These are phyloP conservation scores for Tillus elongatus DNA, from an alignment of 2,888 invertebrate species.

Conservation along the genomic window DNA sequence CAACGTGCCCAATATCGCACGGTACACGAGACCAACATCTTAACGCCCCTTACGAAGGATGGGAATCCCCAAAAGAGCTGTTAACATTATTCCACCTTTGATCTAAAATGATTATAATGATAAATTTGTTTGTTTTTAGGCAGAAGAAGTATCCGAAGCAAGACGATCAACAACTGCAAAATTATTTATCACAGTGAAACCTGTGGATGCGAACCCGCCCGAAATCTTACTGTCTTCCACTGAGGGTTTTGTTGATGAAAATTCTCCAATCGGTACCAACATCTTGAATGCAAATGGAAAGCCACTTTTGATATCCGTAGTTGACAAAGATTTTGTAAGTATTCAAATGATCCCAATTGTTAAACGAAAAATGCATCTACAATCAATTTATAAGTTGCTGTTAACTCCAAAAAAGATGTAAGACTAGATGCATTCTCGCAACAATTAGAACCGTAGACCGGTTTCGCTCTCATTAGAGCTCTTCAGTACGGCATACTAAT, in stretches of 20 bases:
- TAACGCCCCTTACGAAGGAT: too few species aligned
- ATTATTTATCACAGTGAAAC: conserved; percentile 69
- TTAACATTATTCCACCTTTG: too few species aligned
- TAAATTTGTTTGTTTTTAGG: conserved; percentile 50
- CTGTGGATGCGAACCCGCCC: conserved; percentile 80
- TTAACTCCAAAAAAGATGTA: too few species aligned
- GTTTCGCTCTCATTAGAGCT: too few species aligned
- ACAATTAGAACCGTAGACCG: too few species aligned
- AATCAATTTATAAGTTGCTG: too few species aligned
- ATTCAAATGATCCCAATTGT: background rate
- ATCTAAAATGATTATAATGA: too few species aligned
- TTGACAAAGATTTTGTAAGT: conserved; percentile 78
- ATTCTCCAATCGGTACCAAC: conserved; percentile 74
- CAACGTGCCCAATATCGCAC: too few species aligned
- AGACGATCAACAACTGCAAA: conserved; percentile 76
- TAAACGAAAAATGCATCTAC: background rate
- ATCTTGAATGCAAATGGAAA: conserved; percentile 57
- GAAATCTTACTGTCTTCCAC: conserved; percentile 60
- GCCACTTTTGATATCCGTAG: conserved; percentile 65
- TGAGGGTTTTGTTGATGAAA: conserved; percentile 77
- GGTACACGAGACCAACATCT: too few species aligned
- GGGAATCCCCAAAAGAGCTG: too few species aligned
- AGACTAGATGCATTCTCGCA: too few species aligned
- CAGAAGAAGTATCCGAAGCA: conserved; percentile 72
- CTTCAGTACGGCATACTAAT: too few species aligned